A percentile compares a stretch with the other conserved stretches of the same genome.
phyloP scores from a whole-genome alignment of 2,797 vertebrate genomes.

The Nyctibius grandis region DNA sequence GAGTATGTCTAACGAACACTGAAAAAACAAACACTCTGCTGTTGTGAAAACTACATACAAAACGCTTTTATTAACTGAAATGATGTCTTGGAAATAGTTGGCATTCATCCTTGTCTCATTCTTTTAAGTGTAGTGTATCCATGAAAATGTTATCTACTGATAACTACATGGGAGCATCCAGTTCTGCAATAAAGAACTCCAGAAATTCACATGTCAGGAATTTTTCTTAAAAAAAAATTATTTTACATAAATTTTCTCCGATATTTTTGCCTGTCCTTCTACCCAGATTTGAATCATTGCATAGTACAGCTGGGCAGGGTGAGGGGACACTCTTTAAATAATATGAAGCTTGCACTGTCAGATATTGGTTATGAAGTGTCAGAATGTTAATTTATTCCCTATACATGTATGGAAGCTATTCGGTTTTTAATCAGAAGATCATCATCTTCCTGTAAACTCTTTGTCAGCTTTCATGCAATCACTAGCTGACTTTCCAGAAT shows the following conservation, averaged over 20 bases:
- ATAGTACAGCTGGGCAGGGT: accelerated
- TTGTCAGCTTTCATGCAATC: neutral
- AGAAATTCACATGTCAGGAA: neutral
- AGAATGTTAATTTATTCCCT: neutral
- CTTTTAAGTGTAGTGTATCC: neutral
- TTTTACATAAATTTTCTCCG: neutral
- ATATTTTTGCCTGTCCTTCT: neutral
- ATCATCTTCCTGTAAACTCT: neutral
- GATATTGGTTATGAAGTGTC: neutral
- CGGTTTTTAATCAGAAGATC: neutral
- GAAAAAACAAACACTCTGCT: neutral
- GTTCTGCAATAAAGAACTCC: neutral
- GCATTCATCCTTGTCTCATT: neutral
- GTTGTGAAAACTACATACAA: neutral
- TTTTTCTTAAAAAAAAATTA: neutral
- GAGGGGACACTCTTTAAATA: neutral
- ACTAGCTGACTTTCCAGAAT: neutral
- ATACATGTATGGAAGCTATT: neutral
- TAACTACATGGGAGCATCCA: neutral
- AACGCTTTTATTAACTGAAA: neutral
- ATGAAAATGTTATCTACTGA: neutral
- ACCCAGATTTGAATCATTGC: neutral
- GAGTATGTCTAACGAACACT: neutral
- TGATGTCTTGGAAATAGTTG: neutral
- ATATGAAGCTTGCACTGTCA: neutral